phyloP scores from a whole-genome alignment of 1,140 invertebrate species.

The Apis laboriosa region DNA sequence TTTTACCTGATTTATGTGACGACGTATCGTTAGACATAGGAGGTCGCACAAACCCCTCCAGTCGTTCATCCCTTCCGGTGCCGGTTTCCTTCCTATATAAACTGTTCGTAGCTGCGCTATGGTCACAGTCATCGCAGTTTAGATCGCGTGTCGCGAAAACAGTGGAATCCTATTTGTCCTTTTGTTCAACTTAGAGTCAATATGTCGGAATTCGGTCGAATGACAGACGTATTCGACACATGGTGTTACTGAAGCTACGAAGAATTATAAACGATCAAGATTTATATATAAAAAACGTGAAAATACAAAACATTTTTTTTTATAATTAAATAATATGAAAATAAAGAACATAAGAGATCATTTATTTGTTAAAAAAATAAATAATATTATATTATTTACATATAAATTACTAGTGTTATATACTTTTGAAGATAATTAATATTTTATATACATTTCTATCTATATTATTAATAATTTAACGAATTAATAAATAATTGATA shows the following conservation, averaged over 20 bases:
- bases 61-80: conserved; percentile 59
- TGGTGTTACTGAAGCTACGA: neutral
- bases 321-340: neutral
- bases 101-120: conserved; percentile 74
- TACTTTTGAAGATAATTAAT: neutral
- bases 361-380: neutral
- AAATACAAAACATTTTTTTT: neutral
- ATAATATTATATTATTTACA: neutral
- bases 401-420: neutral
- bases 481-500: neutral
- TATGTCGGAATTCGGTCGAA: conserved; percentile 61
- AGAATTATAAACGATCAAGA: neutral
- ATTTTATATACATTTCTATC: no score
- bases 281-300: neutral
- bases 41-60: conserved; percentile 56
- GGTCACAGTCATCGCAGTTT: conserved; percentile 73
- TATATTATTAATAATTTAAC: neutral
- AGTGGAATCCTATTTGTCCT: conserved; percentile 63
- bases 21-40: conserved; percentile 61
- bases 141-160: conserved; percentile 75
- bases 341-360: no score
- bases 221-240: neutral
- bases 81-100: conserved; percentile 68
- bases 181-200: conserved; percentile 68
- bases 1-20: conserved; percentile 60